Evolutionary conservation across 2,888 invertebrate species (phyloP).

Genomic region (Venusia cambrica): DNA sequence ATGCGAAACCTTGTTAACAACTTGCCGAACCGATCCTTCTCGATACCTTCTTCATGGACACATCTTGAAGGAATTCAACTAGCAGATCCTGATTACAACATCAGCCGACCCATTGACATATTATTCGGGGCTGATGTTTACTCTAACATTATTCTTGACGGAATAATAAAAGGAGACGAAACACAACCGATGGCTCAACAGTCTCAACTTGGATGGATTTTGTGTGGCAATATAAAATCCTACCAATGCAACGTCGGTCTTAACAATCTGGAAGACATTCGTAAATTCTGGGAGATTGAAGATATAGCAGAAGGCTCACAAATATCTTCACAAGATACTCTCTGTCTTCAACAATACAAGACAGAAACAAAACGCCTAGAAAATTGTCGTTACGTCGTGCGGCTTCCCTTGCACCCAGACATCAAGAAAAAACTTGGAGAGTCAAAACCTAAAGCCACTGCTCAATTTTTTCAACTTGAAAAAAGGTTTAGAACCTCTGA

Average conservation of each 20-base stretch:
- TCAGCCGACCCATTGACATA: slow-evolving; percentile 23
- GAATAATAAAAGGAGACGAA: slow-evolving; percentile 15
- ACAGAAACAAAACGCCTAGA: slow-evolving; percentile 10
- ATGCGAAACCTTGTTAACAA: slow-evolving; percentile 16
- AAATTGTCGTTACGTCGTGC: slow-evolving; percentile 12
- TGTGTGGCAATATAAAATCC: slow-evolving; percentile 18
- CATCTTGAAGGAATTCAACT: slow-evolving; percentile 20
- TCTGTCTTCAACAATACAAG: slow-evolving; percentile 14
- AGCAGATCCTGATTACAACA: slow-evolving; percentile 29
- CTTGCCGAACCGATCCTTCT: slow-evolving; percentile 15
- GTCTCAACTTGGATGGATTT: slow-evolving; percentile 28
- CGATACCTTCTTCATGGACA: slow-evolving; percentile 22
- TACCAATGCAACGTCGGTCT: slow-evolving; percentile 19
- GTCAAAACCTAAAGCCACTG: slow-evolving; percentile 17
- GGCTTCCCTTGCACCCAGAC: slow-evolving; percentile 10
- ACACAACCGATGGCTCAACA: slow-evolving; percentile 26
- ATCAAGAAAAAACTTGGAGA: slow-evolving; percentile 14
- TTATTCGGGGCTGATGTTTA: slow-evolving; percentile 26
- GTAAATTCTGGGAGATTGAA: slow-evolving; percentile 13
- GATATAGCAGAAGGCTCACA: slow-evolving; percentile 12
- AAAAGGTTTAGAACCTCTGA: slow-evolving; percentile 8
- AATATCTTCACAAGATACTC: slow-evolving; percentile 12
- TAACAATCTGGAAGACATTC: slow-evolving; percentile 15
- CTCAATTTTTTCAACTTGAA: slow-evolving; percentile 16
- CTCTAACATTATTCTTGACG: slow-evolving; percentile 12